These are phyloP conservation scores for Ametastegia equiseti DNA, from an alignment of 2,888 invertebrate species.

Conservation along the genomic window DNA sequence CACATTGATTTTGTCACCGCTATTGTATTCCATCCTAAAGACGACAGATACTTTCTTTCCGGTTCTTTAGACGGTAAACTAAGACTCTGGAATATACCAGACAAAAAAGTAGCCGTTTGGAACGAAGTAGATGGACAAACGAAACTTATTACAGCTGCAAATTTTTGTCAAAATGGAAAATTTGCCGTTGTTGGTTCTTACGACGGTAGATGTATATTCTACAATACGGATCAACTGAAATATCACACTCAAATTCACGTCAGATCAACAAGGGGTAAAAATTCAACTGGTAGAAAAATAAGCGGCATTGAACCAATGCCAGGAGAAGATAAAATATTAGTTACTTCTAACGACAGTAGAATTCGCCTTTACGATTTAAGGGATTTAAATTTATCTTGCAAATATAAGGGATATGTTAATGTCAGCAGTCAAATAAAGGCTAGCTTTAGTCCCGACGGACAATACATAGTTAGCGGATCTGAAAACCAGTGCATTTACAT, in stretches of 20 bases:
- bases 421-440: slow-evolving; percentile 98
- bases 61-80: slow-evolving; percentile 99
- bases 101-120: slow-evolving; percentile 99
- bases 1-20: slow-evolving; percentile 99
- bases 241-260: slow-evolving; percentile 99
- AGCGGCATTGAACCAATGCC: slow-evolving; percentile 99
- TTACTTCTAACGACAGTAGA: slow-evolving; percentile 98
- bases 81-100: slow-evolving; percentile 99
- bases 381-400: slow-evolving; percentile 96
- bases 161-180: slow-evolving; percentile 98
- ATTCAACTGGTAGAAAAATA: slow-evolving; percentile 95
- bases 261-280: slow-evolving; percentile 95
- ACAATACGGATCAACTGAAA: slow-evolving; percentile 97
- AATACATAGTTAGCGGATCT: slow-evolving; percentile 97
- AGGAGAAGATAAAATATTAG: slow-evolving; percentile 95
- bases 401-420: slow-evolving; percentile 96
- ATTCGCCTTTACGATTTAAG: slow-evolving; percentile 96
- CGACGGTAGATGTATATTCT: slow-evolving; percentile 99
- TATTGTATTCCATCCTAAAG: slow-evolving; percentile 97
- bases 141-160: slow-evolving; percentile 96
- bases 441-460: slow-evolving; percentile 97
- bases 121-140: slow-evolving; percentile 97
- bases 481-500: slow-evolving; percentile 98
- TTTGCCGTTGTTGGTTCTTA: slow-evolving; percentile 99
- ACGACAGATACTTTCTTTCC: slow-evolving; percentile 94